Percentiles rank a stretch among this genome's conserved stretches.
phyloP scores from a whole-genome alignment of 2,888 invertebrate genomes.

The Chironomus riparius region DNA sequence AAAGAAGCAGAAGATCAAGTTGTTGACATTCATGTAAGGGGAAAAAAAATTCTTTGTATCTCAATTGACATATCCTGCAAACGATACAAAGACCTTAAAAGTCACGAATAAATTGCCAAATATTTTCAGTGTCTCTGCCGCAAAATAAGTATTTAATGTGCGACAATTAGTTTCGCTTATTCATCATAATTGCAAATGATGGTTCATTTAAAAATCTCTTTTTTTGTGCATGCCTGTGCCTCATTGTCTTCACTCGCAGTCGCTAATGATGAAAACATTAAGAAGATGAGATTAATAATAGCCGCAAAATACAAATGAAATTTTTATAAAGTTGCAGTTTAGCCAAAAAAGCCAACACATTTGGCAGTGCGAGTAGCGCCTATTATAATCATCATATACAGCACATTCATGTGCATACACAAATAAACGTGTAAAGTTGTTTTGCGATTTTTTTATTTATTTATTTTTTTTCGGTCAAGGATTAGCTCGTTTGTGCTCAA shows the following conservation, averaged over 20 bases:
- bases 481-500: conserved; percentile 16
- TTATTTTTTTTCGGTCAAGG: conserved; percentile 18
- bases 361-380: background rate
- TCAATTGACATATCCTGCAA: background rate
- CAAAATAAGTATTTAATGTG: background rate
- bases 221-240: background rate
- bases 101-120: too few species aligned
- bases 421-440: background rate
- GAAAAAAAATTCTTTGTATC: too few species aligned
- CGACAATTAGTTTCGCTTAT: background rate
- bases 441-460: conserved; percentile 7
- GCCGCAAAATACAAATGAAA: background rate
- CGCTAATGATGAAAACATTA: conserved; percentile 1
- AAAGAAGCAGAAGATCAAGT: too few species aligned
- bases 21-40: too few species aligned
- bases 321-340: background rate
- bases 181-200: background rate
- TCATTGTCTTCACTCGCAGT: background rate
- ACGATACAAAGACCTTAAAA: background rate
- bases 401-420: background rate
- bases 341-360: background rate
- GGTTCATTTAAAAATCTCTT: background rate
- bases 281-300: background rate
- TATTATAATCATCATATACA: background rate
- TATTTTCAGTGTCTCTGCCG: too few species aligned